Conservation (phyloP, 2,797 vertebrate species). For the Borostomias antarcticus region DNA sequence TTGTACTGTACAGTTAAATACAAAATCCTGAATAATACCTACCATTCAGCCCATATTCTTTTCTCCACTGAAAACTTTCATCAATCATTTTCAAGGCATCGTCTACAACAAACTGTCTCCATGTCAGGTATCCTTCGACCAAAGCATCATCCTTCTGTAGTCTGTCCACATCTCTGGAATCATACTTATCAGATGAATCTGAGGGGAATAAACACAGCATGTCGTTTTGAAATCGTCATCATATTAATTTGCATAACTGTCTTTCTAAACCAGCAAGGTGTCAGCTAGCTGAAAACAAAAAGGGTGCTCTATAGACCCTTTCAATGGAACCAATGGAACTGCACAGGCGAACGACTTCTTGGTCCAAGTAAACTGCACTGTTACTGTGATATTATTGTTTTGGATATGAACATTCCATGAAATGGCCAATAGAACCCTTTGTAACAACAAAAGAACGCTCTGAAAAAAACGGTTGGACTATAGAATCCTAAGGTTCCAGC, state of each 20-base stretch:
- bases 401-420: no score
- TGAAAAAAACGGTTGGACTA: no score
- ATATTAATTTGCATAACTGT: not conserved
- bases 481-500: no score
- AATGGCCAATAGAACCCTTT: no score
- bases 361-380: no score
- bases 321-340: no score
- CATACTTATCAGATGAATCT: constrained; percentile 90
- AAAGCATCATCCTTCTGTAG: constrained; percentile 84
- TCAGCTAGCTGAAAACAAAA: not conserved
- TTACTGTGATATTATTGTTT: no score
- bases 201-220: constrained; percentile 23
- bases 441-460: no score
- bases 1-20: not conserved
- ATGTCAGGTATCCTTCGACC: constrained; percentile 85
- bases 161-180: constrained; percentile 90
- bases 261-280: not conserved
- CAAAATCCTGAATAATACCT: constrained; percentile 50
- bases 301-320: no score
- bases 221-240: not conserved
- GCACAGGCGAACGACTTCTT: no score
- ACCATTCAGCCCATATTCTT: constrained; percentile 90
- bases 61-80: constrained; percentile 95
- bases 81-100: constrained; percentile 97
- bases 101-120: constrained; percentile 85